phyloP scores from a whole-genome alignment of 1,140 invertebrate species.

The Papilio helenus region DNA sequence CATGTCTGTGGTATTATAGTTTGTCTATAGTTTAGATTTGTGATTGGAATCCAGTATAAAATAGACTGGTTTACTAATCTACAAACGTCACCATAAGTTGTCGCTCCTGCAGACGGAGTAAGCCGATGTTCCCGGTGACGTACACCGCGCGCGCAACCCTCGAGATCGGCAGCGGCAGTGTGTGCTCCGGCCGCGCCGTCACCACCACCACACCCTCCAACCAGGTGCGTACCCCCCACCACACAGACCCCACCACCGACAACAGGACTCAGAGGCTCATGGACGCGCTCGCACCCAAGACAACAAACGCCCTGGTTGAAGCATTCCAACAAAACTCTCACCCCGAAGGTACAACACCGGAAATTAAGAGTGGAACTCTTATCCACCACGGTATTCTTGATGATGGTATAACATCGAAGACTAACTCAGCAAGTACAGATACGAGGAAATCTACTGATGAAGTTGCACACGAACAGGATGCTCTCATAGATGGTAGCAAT shows the following conservation, averaged over 20 bases:
- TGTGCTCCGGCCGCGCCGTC: conserved; percentile 77
- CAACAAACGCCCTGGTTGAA: not conserved
- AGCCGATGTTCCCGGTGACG: conserved; percentile 76
- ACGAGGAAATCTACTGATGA: not conserved
- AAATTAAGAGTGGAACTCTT: not conserved
- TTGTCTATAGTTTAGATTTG: too few species aligned
- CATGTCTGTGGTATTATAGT: too few species aligned
- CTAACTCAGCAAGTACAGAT: not conserved
- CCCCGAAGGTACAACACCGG: not conserved
- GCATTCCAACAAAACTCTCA: not conserved
- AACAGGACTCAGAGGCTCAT: conserved; percentile 45
- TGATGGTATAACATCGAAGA: not conserved
- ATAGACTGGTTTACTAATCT: too few species aligned
- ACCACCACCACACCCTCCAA: conserved; percentile 80
- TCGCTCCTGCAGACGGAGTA: conserved; percentile 67
- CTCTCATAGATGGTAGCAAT: not conserved
- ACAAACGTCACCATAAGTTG: not conserved
- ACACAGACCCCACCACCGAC: conserved; percentile 10
- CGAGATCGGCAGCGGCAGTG: conserved; percentile 80
- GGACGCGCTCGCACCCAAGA: conserved; percentile 45
- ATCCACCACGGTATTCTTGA: not conserved
- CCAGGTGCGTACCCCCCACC: conserved; percentile 72
- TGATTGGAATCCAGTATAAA: too few species aligned
- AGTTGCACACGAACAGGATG: not conserved
- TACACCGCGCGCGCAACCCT: conserved; percentile 84